Evolutionary conservation across 2,797 vertebrate genomes (phyloP).

Genomic region (Gymnocypris eckloni): DNA sequence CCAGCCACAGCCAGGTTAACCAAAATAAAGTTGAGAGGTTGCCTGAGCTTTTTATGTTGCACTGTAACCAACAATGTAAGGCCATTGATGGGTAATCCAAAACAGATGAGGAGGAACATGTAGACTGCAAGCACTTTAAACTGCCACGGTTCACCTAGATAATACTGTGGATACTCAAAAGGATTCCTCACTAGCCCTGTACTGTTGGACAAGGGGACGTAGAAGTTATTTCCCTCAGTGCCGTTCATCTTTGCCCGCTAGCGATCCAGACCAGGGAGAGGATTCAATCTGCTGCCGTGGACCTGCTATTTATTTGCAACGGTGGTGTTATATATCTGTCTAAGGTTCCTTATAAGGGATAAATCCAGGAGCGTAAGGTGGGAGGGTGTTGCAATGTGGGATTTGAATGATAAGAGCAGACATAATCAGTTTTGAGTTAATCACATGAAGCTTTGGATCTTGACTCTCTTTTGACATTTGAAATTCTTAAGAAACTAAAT

Average conservation of each 20-base stretch:
- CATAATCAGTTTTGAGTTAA: constrained; percentile 63
- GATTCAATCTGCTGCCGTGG: not conserved
- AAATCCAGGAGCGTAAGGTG: constrained; percentile 55
- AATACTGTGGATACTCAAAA: constrained; percentile 80
- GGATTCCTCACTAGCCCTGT: constrained; percentile 83
- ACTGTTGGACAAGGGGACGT: constrained; percentile 83
- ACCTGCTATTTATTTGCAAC: constrained; percentile 24
- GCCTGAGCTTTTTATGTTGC: constrained; percentile 84
- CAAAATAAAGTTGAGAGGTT: constrained; percentile 84
- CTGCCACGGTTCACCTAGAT: constrained; percentile 76
- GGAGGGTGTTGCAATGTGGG: constrained; percentile 61
- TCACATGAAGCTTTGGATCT: constrained; percentile 50
- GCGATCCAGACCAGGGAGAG: constrained; percentile 5
- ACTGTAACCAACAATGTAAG: constrained; percentile 80
- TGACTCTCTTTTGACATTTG: not conserved
- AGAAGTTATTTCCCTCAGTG: constrained; percentile 84
- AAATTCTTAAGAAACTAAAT: not conserved
- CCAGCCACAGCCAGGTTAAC: constrained; percentile 84
- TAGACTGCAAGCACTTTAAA: constrained; percentile 75
- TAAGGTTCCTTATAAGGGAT: constrained; percentile 59
- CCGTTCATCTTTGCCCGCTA: constrained; percentile 75
- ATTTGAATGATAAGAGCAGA: constrained; percentile 72
- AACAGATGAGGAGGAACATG: constrained; percentile 82
- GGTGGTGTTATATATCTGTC: constrained; percentile 74
- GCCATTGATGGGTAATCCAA: constrained; percentile 80